Evolutionary conservation across 2,797 vertebrate species (phyloP).

Genomic region (Mus spretus): DNA sequence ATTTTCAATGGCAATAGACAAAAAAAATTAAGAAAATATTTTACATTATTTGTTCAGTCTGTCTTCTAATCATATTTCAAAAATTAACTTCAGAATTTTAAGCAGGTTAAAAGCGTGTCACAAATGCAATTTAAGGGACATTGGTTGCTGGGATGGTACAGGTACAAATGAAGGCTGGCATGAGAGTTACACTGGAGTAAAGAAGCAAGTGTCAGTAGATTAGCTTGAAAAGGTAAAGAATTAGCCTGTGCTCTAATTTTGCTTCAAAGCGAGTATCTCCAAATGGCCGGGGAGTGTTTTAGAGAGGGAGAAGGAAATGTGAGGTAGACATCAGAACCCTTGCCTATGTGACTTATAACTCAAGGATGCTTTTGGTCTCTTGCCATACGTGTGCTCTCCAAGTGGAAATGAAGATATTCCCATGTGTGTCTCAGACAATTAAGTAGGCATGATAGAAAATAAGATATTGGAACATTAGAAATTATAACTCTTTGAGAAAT

Average conservation of each 20-base stretch:
- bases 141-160: background rate
- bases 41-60: background rate
- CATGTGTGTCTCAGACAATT: background rate
- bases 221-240: background rate
- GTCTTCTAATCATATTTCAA: background rate
- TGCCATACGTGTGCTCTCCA: background rate
- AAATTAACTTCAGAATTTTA: background rate
- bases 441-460: background rate
- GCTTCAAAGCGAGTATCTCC: background rate
- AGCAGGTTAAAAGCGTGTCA: background rate
- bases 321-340: no score
- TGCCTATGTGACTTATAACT: background rate
- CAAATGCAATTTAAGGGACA: background rate
- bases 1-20: background rate
- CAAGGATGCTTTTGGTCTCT: background rate
- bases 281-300: background rate
- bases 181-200: no score
- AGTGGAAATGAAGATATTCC: background rate
- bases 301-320: background rate
- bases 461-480: background rate
- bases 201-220: background rate
- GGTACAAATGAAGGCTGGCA: background rate
- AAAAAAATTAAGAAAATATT: background rate
- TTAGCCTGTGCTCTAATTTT: background rate
- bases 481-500: background rate